A percentile compares a stretch with the other conserved stretches of the same genome.
These are phyloP conservation scores for Gymnobelideus leadbeateri DNA, from an alignment of 2,113 vertebrate species.

Conservation along the genomic window DNA sequence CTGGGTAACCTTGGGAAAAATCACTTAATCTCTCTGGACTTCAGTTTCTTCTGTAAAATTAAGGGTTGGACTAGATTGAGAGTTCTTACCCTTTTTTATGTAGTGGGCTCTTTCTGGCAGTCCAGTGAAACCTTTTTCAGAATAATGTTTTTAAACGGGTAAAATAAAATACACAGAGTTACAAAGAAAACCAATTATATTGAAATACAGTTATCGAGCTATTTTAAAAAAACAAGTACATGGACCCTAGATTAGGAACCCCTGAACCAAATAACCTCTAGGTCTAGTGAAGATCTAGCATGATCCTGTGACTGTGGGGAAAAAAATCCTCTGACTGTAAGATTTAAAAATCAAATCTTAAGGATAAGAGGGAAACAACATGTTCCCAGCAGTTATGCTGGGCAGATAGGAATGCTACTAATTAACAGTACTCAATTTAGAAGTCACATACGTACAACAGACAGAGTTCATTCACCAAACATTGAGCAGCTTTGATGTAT, in stretches of 20 bases:
- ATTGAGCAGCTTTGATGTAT: background rate
- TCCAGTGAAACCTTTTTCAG: background rate
- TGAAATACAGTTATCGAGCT: background rate
- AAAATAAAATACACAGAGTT: background rate
- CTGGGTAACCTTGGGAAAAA: background rate
- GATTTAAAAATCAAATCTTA: background rate
- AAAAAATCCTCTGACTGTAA: no score
- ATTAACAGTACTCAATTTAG: background rate
- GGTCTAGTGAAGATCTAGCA: background rate
- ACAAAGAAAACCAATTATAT: background rate
- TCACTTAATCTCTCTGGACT: background rate
- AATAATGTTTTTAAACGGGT: background rate
- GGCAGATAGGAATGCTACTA: background rate
- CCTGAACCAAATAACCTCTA: background rate
- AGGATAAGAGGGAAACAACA: slow-evolving; percentile 43
- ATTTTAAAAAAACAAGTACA: background rate
- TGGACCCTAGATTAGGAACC: background rate
- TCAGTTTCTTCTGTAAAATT: background rate
- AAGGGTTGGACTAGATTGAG: background rate
- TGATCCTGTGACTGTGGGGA: background rate
- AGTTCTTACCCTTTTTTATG: background rate
- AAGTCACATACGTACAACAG: background rate
- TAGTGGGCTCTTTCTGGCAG: background rate
- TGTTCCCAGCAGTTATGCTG: slow-evolving; percentile 32
- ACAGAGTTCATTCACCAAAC: background rate